Evolutionary conservation across 1,140 invertebrate species (phyloP).

Genomic region (Formica exsecta): DNA sequence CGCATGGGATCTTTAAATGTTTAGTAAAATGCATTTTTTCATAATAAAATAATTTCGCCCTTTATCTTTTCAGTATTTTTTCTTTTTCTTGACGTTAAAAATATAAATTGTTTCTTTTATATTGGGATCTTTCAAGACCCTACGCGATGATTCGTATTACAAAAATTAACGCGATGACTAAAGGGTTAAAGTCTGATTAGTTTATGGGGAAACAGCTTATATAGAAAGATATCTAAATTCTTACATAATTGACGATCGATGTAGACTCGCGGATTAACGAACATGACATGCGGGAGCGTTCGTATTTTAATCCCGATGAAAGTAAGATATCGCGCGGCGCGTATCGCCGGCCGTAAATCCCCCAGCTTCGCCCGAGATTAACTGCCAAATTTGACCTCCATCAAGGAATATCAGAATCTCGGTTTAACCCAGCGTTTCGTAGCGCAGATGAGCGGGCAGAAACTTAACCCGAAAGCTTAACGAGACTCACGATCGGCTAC

Average conservation of each 20-base stretch:
- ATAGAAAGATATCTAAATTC: background rate
- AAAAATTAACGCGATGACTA: too few species aligned
- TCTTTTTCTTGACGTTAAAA: too few species aligned
- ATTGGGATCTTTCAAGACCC: too few species aligned
- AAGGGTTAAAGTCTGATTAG: background rate
- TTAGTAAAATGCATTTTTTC: too few species aligned
- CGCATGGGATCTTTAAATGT: too few species aligned
- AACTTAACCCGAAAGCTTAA: constrained; percentile 59
- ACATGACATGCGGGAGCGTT: background rate
- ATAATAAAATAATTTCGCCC: too few species aligned
- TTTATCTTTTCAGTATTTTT: too few species aligned
- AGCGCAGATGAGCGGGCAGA: constrained; percentile 23
- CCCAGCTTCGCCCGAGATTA: constrained; percentile 43
- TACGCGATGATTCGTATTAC: too few species aligned
- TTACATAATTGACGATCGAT: constrained; percentile 11
- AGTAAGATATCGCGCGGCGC: constrained; percentile 19
- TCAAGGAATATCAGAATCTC: constrained; percentile 59
- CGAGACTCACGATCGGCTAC: constrained; percentile 48
- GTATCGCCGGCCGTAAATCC: constrained; percentile 35
- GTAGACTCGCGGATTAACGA: constrained; percentile 14
- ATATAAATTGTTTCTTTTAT: too few species aligned
- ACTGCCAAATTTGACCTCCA: constrained; percentile 59
- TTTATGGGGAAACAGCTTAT: background rate
- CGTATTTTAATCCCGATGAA: constrained; percentile 42
- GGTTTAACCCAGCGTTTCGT: constrained; percentile 36